Base-by-base conservation (phyloP, 2,888 invertebrate species). In the Pyrochroa serraticornis region DNA sequence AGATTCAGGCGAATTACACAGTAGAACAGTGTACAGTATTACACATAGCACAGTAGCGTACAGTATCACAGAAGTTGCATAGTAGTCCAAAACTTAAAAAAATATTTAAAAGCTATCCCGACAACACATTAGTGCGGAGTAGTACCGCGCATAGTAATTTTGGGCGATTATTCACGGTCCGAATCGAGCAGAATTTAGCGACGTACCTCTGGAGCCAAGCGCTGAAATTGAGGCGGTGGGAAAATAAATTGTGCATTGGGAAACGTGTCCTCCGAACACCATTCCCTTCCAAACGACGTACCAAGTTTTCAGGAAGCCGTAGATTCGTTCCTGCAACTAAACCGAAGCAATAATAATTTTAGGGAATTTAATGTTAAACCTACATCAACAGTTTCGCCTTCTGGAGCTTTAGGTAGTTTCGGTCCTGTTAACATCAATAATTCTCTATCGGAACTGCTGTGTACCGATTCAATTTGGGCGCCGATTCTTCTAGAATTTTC, bases 231-330 rank as follows among this genome's bases (percentile, higher is more conserved):
- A 82, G 37, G 73, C 77, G 54, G 82, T 80, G 5, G 87, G 85
- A 64, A 86, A 81, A 73, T 88, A 88, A 60, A 88, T 78, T 22
- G 83, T 80, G 65, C 84, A 81, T 66, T 84, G 81, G 0, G 85
- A 85, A 31, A 87, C 70, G 64, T 85, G 85, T 8, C 85, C 83
- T 67, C 73, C 81, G 37, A 85, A 69, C 7, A 84, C 76, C 67
- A 84, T 75, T 54, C 81, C 80, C 62, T 80, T 80, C 83, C 84
- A 85, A 63, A 82, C 81, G 34, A 80, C 77, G 70, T 82, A 82
- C 75, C 81, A 80, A 44, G 77, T 77, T 52, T 80, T 78, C 31
- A 84, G 68, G 64, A 76, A 69, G 50, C 75, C 72, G 54, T 78
- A 77, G 32, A 75, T 71, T 47, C 65, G 64, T 60, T 78, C 79